Conservation (phyloP, 2,797 vertebrate species). For the Mormyrops boulengeri region DNA sequence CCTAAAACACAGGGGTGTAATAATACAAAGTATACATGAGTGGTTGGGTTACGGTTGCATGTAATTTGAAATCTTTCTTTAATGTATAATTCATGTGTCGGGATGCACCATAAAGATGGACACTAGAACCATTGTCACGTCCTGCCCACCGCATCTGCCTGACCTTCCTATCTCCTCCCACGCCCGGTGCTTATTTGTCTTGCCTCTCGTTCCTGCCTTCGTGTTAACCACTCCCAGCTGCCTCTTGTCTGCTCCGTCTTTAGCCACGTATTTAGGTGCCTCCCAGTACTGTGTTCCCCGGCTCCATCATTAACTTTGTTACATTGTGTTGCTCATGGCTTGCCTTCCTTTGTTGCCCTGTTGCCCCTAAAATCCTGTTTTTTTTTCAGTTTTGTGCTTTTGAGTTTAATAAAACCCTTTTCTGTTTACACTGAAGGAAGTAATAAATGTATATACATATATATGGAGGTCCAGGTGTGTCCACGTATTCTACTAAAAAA, state of each 20-base stretch:
- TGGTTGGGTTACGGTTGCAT: neutral
- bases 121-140: neutral
- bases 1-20: neutral
- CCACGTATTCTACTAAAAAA: neutral
- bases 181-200: neutral
- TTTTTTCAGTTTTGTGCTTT: neutral
- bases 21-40: neutral
- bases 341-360: neutral
- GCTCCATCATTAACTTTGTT: neutral
- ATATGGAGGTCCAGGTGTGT: neutral
- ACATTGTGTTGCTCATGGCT: neutral
- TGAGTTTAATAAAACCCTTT: neutral
- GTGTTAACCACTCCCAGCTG: neutral
- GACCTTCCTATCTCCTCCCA: neutral
- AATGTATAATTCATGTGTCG: neutral
- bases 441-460: neutral
- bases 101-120: neutral
- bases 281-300: neutral
- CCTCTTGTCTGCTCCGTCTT: neutral
- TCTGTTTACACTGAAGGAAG: neutral
- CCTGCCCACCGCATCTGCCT: neutral
- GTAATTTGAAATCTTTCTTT: conserved; percentile 5
- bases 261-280: neutral
- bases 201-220: neutral
- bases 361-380: neutral